Evolutionary conservation across 2,888 invertebrate genomes (phyloP), one percentile per base, ranked within the genome.

Genomic region (Plagiodera versicolora): DNA sequence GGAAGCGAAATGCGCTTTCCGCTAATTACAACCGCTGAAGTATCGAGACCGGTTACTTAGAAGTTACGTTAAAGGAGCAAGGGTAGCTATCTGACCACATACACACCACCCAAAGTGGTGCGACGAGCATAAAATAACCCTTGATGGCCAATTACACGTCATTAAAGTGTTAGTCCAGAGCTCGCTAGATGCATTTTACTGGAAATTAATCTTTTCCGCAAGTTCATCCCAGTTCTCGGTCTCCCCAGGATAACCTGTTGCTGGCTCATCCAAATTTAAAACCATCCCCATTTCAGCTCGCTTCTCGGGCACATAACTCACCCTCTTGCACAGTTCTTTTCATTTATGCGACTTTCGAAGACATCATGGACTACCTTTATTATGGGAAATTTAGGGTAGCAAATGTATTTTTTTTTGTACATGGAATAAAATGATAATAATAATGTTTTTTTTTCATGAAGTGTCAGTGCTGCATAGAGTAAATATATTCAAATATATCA

Each of bases 21-120:
- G 75, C 77, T 78, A 78, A 79, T 79, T 79, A 77, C 74, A 74
- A 75, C 72, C 72, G 69, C 69, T 67, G 68, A 75, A 75, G 74
- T 76, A 75, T 73, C 77, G 77, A 75, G 74, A 74, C 74, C 70
- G 73, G 73, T 74, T 75, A 77, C 76, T 77, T 77, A 76, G 70
- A 73, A 74, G 75, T 76, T 75, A 69, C 64, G 71, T 72, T 68
- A 70, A 70, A 72, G 73, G 70, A 69, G 70, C 57, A 57, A 64
- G 64, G 67, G 67, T 69, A 72, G 69, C 73, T 75, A 74, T 75
- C 75, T 76, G 75, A 77, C 76, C 77, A 74, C 75, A 75, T 73
- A 73, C 72, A 77, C 74, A 73, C 74, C 74, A 70, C 71, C 72
- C 70, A 63, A 67, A 67, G 66, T 64, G 68, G 62, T 67, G 70